Conservation (phyloP, 2,888 invertebrate species). For the Lymantria dispar region DNA sequence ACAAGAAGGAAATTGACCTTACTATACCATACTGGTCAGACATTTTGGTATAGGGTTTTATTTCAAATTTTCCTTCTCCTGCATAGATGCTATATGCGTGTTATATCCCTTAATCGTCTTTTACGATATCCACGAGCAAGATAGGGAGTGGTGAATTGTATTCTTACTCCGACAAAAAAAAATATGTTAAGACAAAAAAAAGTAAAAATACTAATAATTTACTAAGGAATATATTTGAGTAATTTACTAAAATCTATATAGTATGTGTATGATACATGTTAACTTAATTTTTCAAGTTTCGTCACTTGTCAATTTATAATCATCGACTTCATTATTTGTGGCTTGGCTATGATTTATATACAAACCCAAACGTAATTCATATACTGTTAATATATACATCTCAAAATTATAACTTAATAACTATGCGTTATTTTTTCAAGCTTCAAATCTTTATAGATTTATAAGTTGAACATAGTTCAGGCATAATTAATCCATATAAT, state of each 20-base stretch:
- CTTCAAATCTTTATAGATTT: slow-evolving; percentile 4
- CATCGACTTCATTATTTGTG: slow-evolving; percentile 24
- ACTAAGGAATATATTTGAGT: slow-evolving; percentile 68
- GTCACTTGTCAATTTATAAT: slow-evolving; percentile 41
- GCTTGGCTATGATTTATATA: slow-evolving; percentile 29
- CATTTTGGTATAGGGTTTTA: too few species aligned
- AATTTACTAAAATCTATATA: slow-evolving; percentile 49
- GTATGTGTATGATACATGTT: slow-evolving; percentile 61
- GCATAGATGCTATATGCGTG: too few species aligned
- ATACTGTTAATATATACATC: slow-evolving; percentile 34
- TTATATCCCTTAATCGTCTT: too few species aligned
- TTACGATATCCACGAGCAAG: too few species aligned
- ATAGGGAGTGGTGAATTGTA: too few species aligned
- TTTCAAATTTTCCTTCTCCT: too few species aligned
- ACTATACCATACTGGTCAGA: too few species aligned
- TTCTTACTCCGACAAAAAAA: too few species aligned
- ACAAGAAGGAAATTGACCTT: too few species aligned
- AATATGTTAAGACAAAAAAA: neutral
- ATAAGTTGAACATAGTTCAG: slow-evolving; percentile 9
- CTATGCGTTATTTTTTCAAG: slow-evolving; percentile 18
- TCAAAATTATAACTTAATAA: slow-evolving; percentile 32
- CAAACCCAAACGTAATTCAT: slow-evolving; percentile 28
- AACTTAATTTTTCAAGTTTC: slow-evolving; percentile 50
- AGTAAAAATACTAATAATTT: slow-evolving; percentile 32
- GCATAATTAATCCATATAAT: slow-evolving; percentile 13